Evolutionary conservation across 2,888 invertebrate genomes (phyloP).

Genomic region (Microplitis manilae): DNA sequence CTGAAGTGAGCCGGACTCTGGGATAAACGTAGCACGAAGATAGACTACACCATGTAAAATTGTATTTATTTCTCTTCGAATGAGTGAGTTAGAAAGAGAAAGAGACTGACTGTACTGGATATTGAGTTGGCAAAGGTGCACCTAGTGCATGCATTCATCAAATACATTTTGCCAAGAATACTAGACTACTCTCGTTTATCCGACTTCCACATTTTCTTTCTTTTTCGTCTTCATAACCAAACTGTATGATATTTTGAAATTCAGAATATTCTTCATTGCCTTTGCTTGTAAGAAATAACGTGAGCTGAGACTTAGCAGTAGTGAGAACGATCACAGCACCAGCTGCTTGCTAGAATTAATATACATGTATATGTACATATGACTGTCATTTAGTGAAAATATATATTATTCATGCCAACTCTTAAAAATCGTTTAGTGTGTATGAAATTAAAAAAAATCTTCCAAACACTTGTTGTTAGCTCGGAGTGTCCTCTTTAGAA

Average conservation of each 20-base stretch:
- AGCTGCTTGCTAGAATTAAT: too few relatives aligned
- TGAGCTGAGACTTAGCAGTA: too few relatives aligned
- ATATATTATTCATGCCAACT: too few relatives aligned
- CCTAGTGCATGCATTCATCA: neutral
- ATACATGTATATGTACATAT: too few relatives aligned
- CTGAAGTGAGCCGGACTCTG: neutral
- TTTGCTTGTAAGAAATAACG: too few relatives aligned
- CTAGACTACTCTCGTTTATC: conserved; percentile 3
- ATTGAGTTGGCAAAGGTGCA: conserved; percentile 26
- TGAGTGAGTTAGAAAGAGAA: neutral
- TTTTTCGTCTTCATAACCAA: conserved; percentile 8
- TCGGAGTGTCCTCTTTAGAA: too few relatives aligned
- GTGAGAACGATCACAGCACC: too few relatives aligned
- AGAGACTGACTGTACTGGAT: neutral
- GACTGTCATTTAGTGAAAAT: too few relatives aligned
- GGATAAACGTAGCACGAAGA: neutral
- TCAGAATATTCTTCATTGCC: neutral
- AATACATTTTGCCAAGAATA: conserved; percentile 10
- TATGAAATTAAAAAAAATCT: too few relatives aligned
- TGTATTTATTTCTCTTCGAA: conserved; percentile 4
- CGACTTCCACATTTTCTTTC: neutral
- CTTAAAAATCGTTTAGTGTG: too few relatives aligned
- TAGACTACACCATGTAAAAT: neutral
- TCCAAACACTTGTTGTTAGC: too few relatives aligned
- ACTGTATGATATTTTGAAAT: neutral